phyloP scores from a whole-genome alignment of 2,113 vertebrate species.

The Etheostoma spectabile region DNA sequence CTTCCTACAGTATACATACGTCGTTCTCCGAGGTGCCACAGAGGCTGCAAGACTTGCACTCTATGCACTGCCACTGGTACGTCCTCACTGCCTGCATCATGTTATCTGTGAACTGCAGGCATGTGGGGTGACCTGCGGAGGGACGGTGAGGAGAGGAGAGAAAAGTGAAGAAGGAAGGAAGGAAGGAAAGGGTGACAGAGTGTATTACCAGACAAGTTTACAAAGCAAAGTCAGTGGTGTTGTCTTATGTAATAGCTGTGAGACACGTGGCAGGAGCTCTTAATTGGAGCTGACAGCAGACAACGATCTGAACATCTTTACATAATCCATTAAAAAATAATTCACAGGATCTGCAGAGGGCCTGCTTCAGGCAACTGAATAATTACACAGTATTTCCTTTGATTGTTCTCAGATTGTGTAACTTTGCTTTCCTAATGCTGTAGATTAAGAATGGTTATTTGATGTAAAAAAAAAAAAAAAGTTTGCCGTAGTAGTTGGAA shows the following conservation, averaged over 20 bases:
- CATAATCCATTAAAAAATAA: not conserved
- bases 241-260: not conserved
- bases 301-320: not conserved
- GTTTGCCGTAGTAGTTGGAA: not conserved
- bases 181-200: not conserved
- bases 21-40: slow-evolving; percentile 99
- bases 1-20: slow-evolving; percentile 80
- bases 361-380: not conserved
- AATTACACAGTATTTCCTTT: not conserved
- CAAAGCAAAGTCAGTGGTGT: not conserved
- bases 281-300: not conserved
- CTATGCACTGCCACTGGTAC: slow-evolving; percentile 99
- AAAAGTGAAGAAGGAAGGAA: not conserved
- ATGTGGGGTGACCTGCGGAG: slow-evolving; percentile 93
- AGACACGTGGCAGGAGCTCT: not conserved
- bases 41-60: slow-evolving; percentile 98
- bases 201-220: not conserved
- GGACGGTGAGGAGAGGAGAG: not conserved
- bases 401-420: not conserved
- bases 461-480: not conserved
- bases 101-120: slow-evolving; percentile 98
- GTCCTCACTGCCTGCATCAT: slow-evolving; percentile 97
- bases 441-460: not conserved
- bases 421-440: not conserved
- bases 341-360: slow-evolving; percentile 1